A percentile compares a stretch with the other conserved stretches of the same genome.
Conservation (phyloP, 64 coral and sea anemone genomes). For the Cladopsammia gracilis region DNA sequence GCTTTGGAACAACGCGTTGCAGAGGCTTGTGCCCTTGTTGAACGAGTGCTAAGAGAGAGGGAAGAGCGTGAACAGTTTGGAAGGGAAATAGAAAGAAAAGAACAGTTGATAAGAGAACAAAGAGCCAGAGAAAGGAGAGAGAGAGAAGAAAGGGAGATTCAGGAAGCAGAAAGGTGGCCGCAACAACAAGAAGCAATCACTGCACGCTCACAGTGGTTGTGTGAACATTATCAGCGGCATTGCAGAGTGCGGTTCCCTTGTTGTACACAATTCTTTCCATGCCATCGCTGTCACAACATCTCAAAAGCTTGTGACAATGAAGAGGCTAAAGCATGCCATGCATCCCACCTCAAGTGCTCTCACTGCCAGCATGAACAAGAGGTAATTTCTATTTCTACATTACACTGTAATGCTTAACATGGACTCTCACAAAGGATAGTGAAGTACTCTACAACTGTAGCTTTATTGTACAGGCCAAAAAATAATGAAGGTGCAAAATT, state of each 20-base stretch:
- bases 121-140: neutral
- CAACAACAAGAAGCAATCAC: neutral
- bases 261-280: conserved; percentile 56
- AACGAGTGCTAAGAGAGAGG: neutral
- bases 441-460: no score
- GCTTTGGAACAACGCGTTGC: neutral
- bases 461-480: no score
- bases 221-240: conserved; percentile 61
- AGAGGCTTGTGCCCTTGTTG: neutral
- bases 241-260: conserved; percentile 66
- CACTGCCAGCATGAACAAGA: conserved; percentile 1
- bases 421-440: no score
- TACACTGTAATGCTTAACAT: no score
- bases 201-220: neutral
- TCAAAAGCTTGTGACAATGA: conserved; percentile 21
- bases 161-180: neutral
- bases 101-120: neutral
- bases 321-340: conserved; percentile 13
- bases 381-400: no score
- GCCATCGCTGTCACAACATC: conserved; percentile 79
- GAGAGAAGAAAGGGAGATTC: neutral
- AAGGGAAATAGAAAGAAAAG: neutral
- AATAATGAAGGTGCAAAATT: no score
- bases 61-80: neutral
- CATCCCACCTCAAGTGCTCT: conserved; percentile 24